phyloP scores from a whole-genome alignment of 2,113 vertebrate genomes.

The Tenebrosternarchus preto region DNA sequence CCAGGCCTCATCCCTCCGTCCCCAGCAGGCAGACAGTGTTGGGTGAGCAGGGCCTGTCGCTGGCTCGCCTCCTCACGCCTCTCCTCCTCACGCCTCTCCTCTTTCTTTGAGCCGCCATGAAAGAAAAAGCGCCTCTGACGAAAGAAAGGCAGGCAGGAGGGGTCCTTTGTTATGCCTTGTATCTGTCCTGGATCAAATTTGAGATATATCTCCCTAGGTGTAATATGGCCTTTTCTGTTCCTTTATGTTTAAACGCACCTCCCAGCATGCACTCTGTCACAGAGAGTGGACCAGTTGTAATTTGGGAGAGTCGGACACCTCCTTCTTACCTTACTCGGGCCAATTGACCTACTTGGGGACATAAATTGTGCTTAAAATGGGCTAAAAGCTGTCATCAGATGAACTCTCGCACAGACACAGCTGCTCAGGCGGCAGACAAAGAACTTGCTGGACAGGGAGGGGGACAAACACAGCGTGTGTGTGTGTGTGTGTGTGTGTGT shows the following conservation, averaged over 20 bases:
- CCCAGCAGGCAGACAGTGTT: slow-evolving; percentile 46
- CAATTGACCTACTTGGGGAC: slow-evolving; percentile 32
- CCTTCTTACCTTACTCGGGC: slow-evolving; percentile 1
- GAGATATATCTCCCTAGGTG: slow-evolving; percentile 16
- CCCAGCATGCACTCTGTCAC: neutral
- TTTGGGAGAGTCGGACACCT: slow-evolving; percentile 22
- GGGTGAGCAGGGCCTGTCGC: slow-evolving; percentile 39
- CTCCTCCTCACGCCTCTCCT: slow-evolving; percentile 18
- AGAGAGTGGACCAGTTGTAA: neutral
- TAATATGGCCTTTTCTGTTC: neutral
- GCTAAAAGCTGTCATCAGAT: slow-evolving; percentile 19
- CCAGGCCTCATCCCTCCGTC: slow-evolving; percentile 41
- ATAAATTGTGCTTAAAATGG: slow-evolving; percentile 40
- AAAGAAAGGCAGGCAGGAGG: slow-evolving; percentile 35
- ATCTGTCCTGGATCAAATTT: slow-evolving; percentile 13
- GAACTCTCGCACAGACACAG: slow-evolving; percentile 46
- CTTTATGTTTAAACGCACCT: neutral
- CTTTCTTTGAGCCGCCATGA: slow-evolving; percentile 38
- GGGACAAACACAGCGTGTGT: slow-evolving; percentile 33
- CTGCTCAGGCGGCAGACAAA: slow-evolving; percentile 46
- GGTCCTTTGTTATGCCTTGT: slow-evolving; percentile 15
- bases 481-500: too few relatives aligned
- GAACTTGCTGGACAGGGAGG: slow-evolving; percentile 3
- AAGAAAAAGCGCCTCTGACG: slow-evolving; percentile 31
- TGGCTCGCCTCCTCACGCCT: too few relatives aligned